phyloP scores from a whole-genome alignment of 1,140 invertebrate species.

The Drosophila serrata region DNA sequence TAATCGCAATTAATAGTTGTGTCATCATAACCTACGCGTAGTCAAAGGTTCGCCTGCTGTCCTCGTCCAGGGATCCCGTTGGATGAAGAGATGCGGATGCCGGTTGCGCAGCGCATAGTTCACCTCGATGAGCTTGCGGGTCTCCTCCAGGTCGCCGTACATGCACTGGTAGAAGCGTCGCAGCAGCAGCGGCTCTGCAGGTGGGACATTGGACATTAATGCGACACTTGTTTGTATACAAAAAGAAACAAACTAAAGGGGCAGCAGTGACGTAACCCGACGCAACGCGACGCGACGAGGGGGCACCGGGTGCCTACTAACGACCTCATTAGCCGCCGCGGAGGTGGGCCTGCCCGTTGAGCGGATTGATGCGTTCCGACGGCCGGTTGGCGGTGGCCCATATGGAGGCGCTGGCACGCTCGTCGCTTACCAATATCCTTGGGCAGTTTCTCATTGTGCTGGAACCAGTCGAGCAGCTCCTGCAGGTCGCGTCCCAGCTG shows the following conservation, averaged over 20 bases:
- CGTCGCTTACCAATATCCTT: slow-evolving; percentile 73
- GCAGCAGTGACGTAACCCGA: slow-evolving; percentile 55
- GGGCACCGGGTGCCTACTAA: slow-evolving; percentile 56
- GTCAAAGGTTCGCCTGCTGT: slow-evolving; percentile 73
- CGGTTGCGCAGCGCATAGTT: slow-evolving; percentile 89
- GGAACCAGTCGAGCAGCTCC: slow-evolving; percentile 71
- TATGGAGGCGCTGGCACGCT: not conserved
- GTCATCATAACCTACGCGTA: slow-evolving; percentile 68
- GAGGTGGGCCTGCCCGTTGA: slow-evolving; percentile 12
- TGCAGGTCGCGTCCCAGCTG: slow-evolving; percentile 62
- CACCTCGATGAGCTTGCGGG: slow-evolving; percentile 88
- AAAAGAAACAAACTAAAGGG: no score
- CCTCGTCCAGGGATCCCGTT: slow-evolving; percentile 86
- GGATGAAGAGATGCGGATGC: slow-evolving; percentile 88
- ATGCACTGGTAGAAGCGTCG: slow-evolving; percentile 85
- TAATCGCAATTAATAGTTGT: not conserved
- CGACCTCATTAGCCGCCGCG: slow-evolving; percentile 63
- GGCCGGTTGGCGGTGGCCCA: not conserved
- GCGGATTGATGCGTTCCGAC: slow-evolving; percentile 14
- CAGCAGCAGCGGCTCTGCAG: slow-evolving; percentile 70
- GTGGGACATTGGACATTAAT: slow-evolving; percentile 2
- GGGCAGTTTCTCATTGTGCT: slow-evolving; percentile 71
- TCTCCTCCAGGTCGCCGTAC: slow-evolving; percentile 86
- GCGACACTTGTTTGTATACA: slow-evolving; percentile 26
- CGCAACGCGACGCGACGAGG: slow-evolving; percentile 9